Evolutionary conservation across 2,113 vertebrate species (phyloP), one percentile per base, ranked within the genome.

Genomic region (Amazona guildingii): DNA sequence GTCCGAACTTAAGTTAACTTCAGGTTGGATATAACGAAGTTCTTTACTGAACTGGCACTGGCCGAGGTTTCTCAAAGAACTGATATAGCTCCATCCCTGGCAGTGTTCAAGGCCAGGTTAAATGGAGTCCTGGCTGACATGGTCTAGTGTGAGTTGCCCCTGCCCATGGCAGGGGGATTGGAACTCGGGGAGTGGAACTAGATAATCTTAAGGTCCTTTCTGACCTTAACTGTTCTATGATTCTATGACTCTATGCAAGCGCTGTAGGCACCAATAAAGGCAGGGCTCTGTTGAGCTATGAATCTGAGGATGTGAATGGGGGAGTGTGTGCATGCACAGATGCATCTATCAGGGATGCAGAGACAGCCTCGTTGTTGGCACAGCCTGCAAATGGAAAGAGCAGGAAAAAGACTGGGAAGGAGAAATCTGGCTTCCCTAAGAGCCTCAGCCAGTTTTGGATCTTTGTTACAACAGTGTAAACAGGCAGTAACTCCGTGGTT

Each of bases 291-390:
- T 4, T 25, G 19, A 4, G 61, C 52, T 46, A 1, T 12, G 23
- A 20, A 27, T 33, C n/a, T 2, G 0, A 51, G 43, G 20, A 29
- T 0, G 16, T 3, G 44, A 61, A 68, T 0, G 35, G 43, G 6
- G 10, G 31, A 1, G 9, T 10, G 11, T 4, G 14, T 8, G 27
- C 1, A 0, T 11, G 29, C 21, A 28, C 13, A 11, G 1, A 1
- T 15, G 31, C 25, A 25, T 28, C 27, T 29, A 13, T 46, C 1
- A 2, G 67, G 55, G 67, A 41, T 10, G 29, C 18, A 11, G 0
- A 11, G 31, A 18, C 8, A 13, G 35, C 17, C 39, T 46, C 1
- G 3, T 31, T 61, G 7, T 3, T 37, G 33, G 33, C 33, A 43
- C 0, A 0, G 24, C 24, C 54, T 44, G 21, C 17, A 91, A 83